A percentile compares a stretch with the other conserved stretches of the same genome.
These are phyloP conservation scores for Apamea monoglypha DNA, from an alignment of 2,888 invertebrate genomes.

Conservation along the genomic window DNA sequence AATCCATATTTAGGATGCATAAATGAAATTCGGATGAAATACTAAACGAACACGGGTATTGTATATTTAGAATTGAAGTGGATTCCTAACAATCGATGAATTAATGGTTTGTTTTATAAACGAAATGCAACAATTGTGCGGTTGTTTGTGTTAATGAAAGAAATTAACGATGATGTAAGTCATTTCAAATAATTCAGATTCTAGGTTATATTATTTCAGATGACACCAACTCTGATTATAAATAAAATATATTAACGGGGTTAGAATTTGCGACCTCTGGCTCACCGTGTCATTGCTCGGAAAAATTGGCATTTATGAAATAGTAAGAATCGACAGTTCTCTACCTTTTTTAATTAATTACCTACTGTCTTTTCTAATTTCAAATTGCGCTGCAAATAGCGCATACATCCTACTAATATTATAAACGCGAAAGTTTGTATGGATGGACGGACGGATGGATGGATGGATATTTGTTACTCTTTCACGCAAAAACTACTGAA, in stretches of 20 bases:
- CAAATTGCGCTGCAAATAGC: not conserved
- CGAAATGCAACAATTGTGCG: slow-evolving; percentile 19
- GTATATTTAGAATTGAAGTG: slow-evolving; percentile 58
- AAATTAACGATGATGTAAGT: not conserved
- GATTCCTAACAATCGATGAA: slow-evolving; percentile 49
- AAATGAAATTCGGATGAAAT: slow-evolving; percentile 51
- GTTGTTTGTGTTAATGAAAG: not conserved
- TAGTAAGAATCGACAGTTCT: not conserved
- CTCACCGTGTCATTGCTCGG: not conserved
- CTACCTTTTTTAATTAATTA: not conserved
- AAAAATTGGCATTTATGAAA: not conserved
- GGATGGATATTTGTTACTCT: too few species aligned
- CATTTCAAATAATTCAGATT: not conserved
- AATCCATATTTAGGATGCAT: slow-evolving; percentile 52
- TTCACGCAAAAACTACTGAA: too few species aligned
- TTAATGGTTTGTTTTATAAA: slow-evolving; percentile 50
- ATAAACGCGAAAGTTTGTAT: too few species aligned
- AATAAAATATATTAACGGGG: too few species aligned
- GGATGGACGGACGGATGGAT: too few species aligned
- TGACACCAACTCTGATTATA: too few species aligned
- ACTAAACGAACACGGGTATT: slow-evolving; percentile 48
- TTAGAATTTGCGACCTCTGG: not conserved
- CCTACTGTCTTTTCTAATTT: not conserved
- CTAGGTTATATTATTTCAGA: not conserved
- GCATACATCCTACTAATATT: too few species aligned